Base-by-base conservation (phyloP, 2,888 invertebrate species). In the Troides helena region DNA sequence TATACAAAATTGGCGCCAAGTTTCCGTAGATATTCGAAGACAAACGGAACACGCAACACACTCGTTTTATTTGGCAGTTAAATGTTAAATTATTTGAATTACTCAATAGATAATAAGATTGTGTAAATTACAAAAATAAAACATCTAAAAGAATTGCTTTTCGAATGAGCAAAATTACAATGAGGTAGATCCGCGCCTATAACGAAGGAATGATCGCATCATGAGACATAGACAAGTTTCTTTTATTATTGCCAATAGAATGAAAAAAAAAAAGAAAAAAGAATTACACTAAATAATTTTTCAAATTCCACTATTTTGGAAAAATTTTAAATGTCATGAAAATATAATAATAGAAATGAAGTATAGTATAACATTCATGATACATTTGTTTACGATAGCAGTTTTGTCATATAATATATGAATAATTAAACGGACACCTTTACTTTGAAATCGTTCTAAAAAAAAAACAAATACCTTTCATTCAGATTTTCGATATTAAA, bases 141-240 rank as follows among this genome's bases (percentile, higher is more conserved):
- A 36, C 12, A 36, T 46, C 18, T 50, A 67, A 60, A 63, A 21
- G 57, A 69, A 69, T 65, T 65, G 69, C 62, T 66, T 65, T 63
- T 30, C 57, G 43, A 23, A 62, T 69, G 69, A 69, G 69, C 69
- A 62, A 69, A 65, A 50, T 43, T 62, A 69, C 23, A 30, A 6
- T 69, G 69, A 69, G 65, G 69, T 69, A 69, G 69, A 58, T 62
- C 50, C 23, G 39, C 57, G 59, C 62, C 8, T 62, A 68, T 7
- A 50, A 62, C 23, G 39, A 62, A 59, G 63, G 68, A 68, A 68
- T 68, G 63, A 68, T 59, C 43, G 66, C 12, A 36, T 50, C 43
- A 30, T 66, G 43, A 39, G 2, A 61, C 23, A 17, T 53, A n/a
- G 8, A 57, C 2, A 21, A 5, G 6, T 14, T 23, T 58, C 23